phyloP scores from a whole-genome alignment of 2,888 invertebrate species.

The Marronus borbonicus region DNA sequence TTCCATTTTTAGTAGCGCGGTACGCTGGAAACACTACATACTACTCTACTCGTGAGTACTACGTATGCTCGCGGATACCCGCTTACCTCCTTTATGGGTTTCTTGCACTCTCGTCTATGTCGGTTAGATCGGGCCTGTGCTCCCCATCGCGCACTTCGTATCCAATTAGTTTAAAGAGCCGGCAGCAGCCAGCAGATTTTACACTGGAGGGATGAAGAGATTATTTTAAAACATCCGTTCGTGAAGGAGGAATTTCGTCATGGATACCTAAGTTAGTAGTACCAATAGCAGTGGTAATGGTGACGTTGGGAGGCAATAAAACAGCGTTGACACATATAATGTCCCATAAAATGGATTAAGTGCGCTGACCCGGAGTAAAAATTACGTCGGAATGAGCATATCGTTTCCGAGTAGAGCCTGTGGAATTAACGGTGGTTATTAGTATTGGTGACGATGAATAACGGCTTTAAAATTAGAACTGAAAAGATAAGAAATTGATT shows the following conservation, averaged over 20 bases:
- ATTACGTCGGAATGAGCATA: constrained; percentile 8
- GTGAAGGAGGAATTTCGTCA: background rate
- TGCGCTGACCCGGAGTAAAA: constrained; percentile 26
- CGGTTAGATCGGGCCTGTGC: background rate
- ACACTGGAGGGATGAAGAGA: constrained; percentile 17
- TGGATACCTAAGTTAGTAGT: constrained; percentile 5
- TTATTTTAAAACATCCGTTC: constrained; percentile 32
- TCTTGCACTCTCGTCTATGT: constrained; percentile 40
- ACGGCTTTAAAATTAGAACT: background rate
- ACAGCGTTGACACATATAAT: constrained; percentile 40
- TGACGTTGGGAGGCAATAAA: background rate
- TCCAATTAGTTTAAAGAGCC: constrained; percentile 43
- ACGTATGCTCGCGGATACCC: background rate
- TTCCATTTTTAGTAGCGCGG: constrained; percentile 35
- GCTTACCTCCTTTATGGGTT: constrained; percentile 35
- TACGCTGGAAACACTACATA: background rate
- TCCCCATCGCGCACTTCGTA: constrained; percentile 6
- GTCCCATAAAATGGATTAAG: constrained; percentile 33
- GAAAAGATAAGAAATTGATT: too few relatives aligned
- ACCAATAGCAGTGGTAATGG: background rate
- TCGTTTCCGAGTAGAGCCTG: constrained; percentile 3
- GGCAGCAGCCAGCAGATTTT: background rate
- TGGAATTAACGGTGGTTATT: background rate
- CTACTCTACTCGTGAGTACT: constrained; percentile 3
- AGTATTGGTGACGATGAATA: background rate